These are phyloP conservation scores for Orthosia incerta DNA, from an alignment of 2,888 invertebrate genomes.

Conservation along the genomic window DNA sequence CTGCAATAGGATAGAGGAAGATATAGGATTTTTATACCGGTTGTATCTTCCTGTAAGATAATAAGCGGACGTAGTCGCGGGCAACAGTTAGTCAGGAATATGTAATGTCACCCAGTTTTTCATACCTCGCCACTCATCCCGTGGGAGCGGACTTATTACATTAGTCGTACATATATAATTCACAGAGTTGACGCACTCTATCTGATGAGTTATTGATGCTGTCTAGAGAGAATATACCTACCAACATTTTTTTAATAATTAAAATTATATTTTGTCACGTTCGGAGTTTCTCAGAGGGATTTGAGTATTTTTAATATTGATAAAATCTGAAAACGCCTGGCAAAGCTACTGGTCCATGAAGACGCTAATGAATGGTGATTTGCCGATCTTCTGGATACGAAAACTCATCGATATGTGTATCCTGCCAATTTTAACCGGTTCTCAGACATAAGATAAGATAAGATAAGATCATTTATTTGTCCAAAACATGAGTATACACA, in stretches of 20 bases:
- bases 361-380: too few species aligned
- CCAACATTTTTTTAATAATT: background rate
- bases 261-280: background rate
- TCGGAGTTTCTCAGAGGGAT: background rate
- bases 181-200: conserved; percentile 30
- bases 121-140: conserved; percentile 19
- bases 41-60: too few species aligned
- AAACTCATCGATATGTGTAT: too few species aligned
- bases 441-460: too few species aligned
- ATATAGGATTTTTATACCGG: too few species aligned
- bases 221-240: background rate
- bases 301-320: background rate
- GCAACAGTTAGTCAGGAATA: background rate
- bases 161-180: conserved; percentile 28
- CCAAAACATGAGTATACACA: too few species aligned
- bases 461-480: too few species aligned
- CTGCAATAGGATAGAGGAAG: too few species aligned
- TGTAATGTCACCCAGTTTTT: conserved; percentile 15
- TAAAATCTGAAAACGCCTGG: background rate
- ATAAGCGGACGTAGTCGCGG: too few species aligned
- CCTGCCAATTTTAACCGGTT: too few species aligned
- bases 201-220: conserved; percentile 21
- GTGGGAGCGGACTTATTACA: conserved; percentile 28
- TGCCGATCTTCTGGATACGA: too few species aligned
- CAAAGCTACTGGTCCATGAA: too few species aligned